A percentile compares a stretch with the other conserved stretches of the same genome.
Evolutionary conservation across 2,888 invertebrate species (phyloP).

Genomic region (Brenthis ino): DNA sequence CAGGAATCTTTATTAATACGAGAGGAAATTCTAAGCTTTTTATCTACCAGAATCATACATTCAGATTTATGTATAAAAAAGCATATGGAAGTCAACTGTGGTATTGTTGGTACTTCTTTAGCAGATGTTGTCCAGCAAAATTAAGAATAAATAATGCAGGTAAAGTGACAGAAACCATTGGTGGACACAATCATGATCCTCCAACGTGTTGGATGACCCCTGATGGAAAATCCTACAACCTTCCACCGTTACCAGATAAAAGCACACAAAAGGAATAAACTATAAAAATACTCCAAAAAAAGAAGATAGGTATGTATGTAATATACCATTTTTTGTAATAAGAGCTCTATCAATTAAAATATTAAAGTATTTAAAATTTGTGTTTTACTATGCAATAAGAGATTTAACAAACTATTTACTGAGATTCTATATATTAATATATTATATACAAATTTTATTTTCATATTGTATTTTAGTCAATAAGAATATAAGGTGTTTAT

Average conservation of each 20-base stretch:
- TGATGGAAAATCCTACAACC: slow-evolving; percentile 73
- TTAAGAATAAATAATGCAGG: slow-evolving; percentile 73
- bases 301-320: neutral
- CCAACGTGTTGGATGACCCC: slow-evolving; percentile 80
- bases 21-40: slow-evolving; percentile 77
- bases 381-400: slow-evolving; percentile 15
- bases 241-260: slow-evolving; percentile 68
- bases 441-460: slow-evolving; percentile 10
- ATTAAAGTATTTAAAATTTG: slow-evolving; percentile 11
- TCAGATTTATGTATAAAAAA: slow-evolving; percentile 78
- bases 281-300: neutral
- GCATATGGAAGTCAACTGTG: slow-evolving; percentile 78
- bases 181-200: slow-evolving; percentile 75
- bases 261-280: slow-evolving; percentile 45
- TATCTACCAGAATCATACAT: slow-evolving; percentile 78
- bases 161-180: slow-evolving; percentile 74
- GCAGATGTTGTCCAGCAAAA: slow-evolving; percentile 75
- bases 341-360: too few species aligned
- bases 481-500: neutral
- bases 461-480: slow-evolving; percentile 9
- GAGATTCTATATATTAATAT: slow-evolving; percentile 20
- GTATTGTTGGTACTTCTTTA: slow-evolving; percentile 81
- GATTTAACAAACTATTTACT: slow-evolving; percentile 13
- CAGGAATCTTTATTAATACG: slow-evolving; percentile 79
- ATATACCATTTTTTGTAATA: neutral